Conservation (phyloP, 2,797 vertebrate genomes). For the Macrochelys suwanniensis region DNA sequence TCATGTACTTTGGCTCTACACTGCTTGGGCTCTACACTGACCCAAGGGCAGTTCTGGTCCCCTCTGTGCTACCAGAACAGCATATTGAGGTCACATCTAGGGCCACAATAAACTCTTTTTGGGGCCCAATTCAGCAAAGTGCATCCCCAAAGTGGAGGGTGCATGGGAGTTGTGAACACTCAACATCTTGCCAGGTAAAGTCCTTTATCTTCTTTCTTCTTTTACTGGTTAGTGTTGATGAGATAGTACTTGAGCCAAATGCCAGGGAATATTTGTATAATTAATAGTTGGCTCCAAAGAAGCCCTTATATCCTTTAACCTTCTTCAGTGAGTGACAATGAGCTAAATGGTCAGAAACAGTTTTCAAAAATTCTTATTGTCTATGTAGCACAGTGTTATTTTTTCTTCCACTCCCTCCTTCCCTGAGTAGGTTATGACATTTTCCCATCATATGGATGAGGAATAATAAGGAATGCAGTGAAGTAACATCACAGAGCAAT, state of each 20-base stretch:
- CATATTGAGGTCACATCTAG: not conserved
- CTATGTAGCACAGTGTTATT: not conserved
- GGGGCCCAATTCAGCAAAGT: not conserved
- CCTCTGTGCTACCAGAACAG: not conserved
- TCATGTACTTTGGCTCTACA: not conserved
- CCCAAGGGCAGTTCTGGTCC: not conserved
- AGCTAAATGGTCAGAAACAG: not conserved
- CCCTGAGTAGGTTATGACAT: not conserved
- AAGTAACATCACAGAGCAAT: not conserved
- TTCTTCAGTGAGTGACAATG: too few relatives aligned
- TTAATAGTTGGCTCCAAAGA: too few relatives aligned
- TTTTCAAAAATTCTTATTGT: not conserved
- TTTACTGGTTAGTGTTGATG: too few relatives aligned
- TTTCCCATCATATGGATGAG: not conserved
- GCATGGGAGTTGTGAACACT: not conserved
- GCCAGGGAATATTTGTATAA: too few relatives aligned
- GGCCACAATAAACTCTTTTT: not conserved
- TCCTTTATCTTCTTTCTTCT: too few relatives aligned
- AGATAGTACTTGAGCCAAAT: too few relatives aligned
- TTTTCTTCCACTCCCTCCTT: not conserved
- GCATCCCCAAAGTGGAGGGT: not conserved
- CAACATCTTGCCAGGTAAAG: not conserved
- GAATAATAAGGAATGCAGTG: not conserved
- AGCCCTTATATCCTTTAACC: too few relatives aligned
- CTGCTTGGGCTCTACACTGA: not conserved